Evolutionary conservation across 2,888 invertebrate genomes (phyloP).

Genomic region (Tetragonula carbonaria): DNA sequence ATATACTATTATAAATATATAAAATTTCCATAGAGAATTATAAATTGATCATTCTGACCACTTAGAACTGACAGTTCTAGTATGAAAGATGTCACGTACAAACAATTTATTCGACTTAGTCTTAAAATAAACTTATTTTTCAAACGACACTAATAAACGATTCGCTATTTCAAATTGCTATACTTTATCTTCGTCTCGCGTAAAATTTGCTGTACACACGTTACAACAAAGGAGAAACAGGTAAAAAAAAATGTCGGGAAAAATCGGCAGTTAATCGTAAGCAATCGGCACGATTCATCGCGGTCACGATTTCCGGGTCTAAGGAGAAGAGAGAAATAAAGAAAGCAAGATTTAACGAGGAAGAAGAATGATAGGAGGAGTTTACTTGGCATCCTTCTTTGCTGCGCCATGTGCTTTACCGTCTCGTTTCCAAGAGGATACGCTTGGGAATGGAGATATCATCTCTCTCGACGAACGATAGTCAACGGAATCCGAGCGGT

Average conservation of each 20-base stretch:
- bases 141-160: no score
- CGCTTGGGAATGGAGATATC: constrained; percentile 65
- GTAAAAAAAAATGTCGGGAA: neutral
- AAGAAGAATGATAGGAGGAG: constrained; percentile 42
- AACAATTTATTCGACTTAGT: no score
- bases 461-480: constrained; percentile 65
- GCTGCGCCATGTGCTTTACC: constrained; percentile 32
- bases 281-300: constrained; percentile 54
- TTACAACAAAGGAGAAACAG: neutral
- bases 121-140: no score
- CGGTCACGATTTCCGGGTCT: constrained; percentile 5
- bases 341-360: constrained; percentile 53
- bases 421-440: constrained; percentile 39
- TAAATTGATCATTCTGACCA: no score
- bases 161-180: no score
- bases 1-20: no score
- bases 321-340: neutral
- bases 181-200: no score
- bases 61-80: no score
- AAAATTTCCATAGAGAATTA: no score
- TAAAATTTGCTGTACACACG: no score
- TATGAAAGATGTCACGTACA: no score
- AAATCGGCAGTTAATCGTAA: constrained; percentile 16
- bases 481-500: constrained; percentile 70
- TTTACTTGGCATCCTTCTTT: constrained; percentile 26